Evolutionary conservation across 2,113 vertebrate species (phyloP), one percentile per base, ranked within the genome.

Genomic region (Bagarius yarrelli): DNA sequence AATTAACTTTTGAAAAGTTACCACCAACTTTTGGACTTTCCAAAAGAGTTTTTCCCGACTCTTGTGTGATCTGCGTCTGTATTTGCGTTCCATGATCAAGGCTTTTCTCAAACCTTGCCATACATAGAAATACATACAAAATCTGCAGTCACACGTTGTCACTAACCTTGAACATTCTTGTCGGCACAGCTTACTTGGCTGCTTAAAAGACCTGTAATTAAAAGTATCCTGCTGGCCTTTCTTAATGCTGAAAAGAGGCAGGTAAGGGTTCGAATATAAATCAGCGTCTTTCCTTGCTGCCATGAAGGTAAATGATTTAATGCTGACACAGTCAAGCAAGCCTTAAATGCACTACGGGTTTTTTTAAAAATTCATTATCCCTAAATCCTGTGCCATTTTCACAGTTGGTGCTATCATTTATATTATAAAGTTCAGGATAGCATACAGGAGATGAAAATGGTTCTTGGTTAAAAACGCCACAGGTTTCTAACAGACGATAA

Each of bases 311-410:
- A 80, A 63, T 70, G 55, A 73, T 69, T 50, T 66, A 50, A 63
- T 23, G 34, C 75, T 72, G 40, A 66, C 61, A 78, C 59, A 84
- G 27, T 72, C 69, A 66, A 59, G 70, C 79, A 59, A 73, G 30
- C 83, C 82, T 79, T 44, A 44, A 82, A 89, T 88, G 80, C 81
- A 84, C 89, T 86, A 82, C 88, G 87, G 85, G 81, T 85, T 79
- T 23, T 69, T 82, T 75, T n/a, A n/a, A 32, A 40, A 75, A 75
- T 79, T 75, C 69, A 69, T 82, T 66, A 63, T 80, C 36, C 40
- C 19, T 71, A 59, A 69, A 80, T 57, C 67, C 36, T 50, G 56
- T 47, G 78, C 23, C 27, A 36, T 80, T 72, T 70, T 30, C 21
- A 11, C 55, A 32, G 12, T 72, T 14, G 21, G 78, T 21, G 19